Base-by-base conservation (phyloP, 1,140 invertebrate genomes). In the Halesus radiatus region DNA sequence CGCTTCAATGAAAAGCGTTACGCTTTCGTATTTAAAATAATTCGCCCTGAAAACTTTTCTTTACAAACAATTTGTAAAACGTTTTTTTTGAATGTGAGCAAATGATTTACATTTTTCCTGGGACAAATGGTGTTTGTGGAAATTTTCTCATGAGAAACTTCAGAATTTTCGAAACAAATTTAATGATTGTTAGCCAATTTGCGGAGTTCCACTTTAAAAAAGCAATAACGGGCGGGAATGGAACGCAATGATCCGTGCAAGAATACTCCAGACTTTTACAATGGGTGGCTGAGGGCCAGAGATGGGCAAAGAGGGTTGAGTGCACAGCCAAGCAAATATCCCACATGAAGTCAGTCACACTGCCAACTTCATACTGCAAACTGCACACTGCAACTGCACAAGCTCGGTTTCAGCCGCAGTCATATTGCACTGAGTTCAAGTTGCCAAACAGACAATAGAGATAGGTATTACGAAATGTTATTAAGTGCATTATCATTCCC, bases 191-290 rank as follows among this genome's bases (percentile, higher is more conserved):
- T 18, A 54, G 70, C 70, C 70, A 74, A 74, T 74, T 74, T 54
- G 52, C 53, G 22, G 26, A 23, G 18, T 26, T 6, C 16, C 70
- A 56, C 52, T 74, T 74, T 16, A 62, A 62, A 62, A 76, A 78
- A 68, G 74, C 78, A 80, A 82, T 82, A 82, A 78, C 70, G 22
- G 76, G 20, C 29, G 29, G 64, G 76, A 74, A 70, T 52, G 75
- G 78, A 76, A 78, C 80, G 81, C 76, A 80, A 83, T 83, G 77
- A 80, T 83, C 74, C 79, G 81, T 80, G 79, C 73, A 80, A 80
- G 79, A 83, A 82, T 75, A 78, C 81, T 80, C 77, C 58, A 64
- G 37, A 62, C 29, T 64, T 66, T 13, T 32, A 77, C 74, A 64
- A 77, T 74, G 70, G 70, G 58, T 20, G n/a, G 50, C 72, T 75